Evolutionary conservation across 2,888 invertebrate genomes (phyloP).

Genomic region (Anaspis maculata): DNA sequence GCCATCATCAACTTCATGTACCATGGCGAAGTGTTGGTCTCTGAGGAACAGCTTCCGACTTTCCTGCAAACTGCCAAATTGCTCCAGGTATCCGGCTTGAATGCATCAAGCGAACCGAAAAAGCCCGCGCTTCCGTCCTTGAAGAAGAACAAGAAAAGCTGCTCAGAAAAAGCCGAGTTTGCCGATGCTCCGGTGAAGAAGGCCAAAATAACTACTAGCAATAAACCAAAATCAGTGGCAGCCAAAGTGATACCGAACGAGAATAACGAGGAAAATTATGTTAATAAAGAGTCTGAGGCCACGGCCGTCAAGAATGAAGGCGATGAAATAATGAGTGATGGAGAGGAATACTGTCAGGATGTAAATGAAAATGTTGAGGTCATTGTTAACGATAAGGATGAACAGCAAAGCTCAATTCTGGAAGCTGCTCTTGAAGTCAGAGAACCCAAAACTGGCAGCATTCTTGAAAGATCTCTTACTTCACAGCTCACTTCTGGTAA

Average conservation of each 20-base stretch:
- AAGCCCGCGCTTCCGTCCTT: slow-evolving; percentile 13
- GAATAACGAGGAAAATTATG: slow-evolving; percentile 1
- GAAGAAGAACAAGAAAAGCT: slow-evolving; percentile 24
- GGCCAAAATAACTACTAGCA: slow-evolving; percentile 18
- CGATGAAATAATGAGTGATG: slow-evolving; percentile 5
- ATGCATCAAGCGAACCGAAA: slow-evolving; percentile 22
- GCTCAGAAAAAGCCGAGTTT: too few species aligned
- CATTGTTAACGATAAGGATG: slow-evolving; percentile 24
- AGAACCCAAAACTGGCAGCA: slow-evolving; percentile 33
- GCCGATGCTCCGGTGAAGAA: slow-evolving; percentile 23
- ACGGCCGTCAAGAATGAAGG: slow-evolving; percentile 11
- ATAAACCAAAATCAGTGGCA: slow-evolving; percentile 8
- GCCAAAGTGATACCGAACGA: slow-evolving; percentile 6
- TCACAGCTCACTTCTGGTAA: slow-evolving; percentile 20
- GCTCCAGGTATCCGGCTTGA: slow-evolving; percentile 57
- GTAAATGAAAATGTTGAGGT: slow-evolving; percentile 28
- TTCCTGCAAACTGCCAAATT: slow-evolving; percentile 60
- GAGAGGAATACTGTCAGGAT: slow-evolving; percentile 14
- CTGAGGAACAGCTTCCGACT: slow-evolving; percentile 56
- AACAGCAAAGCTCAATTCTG: slow-evolving; percentile 34
- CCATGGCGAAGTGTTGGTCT: slow-evolving; percentile 63
- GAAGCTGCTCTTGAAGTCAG: slow-evolving; percentile 35
- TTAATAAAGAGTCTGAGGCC: not conserved
- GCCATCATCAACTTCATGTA: slow-evolving; percentile 64
- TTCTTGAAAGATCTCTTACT: slow-evolving; percentile 38